Evolutionary conservation across 2,797 vertebrate genomes (phyloP).

Genomic region (Sebastes diaconus): DNA sequence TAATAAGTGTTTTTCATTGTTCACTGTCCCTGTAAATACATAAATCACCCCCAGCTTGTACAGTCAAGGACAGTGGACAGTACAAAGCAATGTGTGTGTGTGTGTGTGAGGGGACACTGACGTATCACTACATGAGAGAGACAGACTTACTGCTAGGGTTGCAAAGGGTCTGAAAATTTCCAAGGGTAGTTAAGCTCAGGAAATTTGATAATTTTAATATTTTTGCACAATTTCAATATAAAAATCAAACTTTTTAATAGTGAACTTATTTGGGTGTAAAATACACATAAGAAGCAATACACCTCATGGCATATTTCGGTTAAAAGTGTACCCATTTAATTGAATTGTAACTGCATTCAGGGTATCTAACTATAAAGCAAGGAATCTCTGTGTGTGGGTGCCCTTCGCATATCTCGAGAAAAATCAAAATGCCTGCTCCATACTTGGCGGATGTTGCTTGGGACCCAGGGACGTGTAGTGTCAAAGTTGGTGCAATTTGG

Average conservation of each 20-base stretch:
- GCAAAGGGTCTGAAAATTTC: not conserved
- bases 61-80: slow-evolving; percentile 62
- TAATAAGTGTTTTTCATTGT: slow-evolving; percentile 79
- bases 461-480: not conserved
- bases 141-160: not conserved
- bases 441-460: not conserved
- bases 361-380: not conserved
- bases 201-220: not conserved
- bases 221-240: not conserved
- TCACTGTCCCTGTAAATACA: slow-evolving; percentile 72
- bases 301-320: not conserved
- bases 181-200: not conserved
- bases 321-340: not conserved
- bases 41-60: slow-evolving; percentile 63
- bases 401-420: not conserved
- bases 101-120: not conserved
- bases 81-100: not conserved
- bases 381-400: not conserved
- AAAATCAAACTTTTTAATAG: not conserved
- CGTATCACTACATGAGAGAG: not conserved
- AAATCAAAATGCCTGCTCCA: no score
- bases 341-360: not conserved
- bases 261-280: not conserved
- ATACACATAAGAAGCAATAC: not conserved
- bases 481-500: not conserved